Base-by-base conservation (phyloP, 2,888 invertebrate genomes). In the Scrobipalpa costella region DNA sequence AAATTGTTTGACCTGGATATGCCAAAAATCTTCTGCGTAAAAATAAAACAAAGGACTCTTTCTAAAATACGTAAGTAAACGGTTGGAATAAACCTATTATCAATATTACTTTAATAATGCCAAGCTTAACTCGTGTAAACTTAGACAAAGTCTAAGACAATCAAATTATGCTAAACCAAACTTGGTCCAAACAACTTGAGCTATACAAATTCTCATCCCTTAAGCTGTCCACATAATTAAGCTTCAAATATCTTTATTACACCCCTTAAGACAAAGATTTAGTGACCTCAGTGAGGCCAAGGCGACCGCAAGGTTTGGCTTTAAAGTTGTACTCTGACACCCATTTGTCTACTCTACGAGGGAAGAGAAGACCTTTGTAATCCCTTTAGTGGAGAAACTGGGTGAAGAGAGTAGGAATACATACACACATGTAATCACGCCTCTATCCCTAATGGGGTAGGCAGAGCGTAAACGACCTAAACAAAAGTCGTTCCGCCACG, bases 291-390 rank as follows among this genome's bases (percentile, higher is more conserved):
- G 63, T 33, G n/a, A 34, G 63, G 63, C 44, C 57, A 57, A 44
- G 36, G 55, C 27, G 21, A 66, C 66, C 68, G 47, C 68, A 65
- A 62, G 58, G 57, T 59, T 50, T 66, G 63, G 64, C 68, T 64
- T 64, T 64, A 68, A 67, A 66, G 55, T 65, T 63, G 8, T 36
- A 44, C 62, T 57, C 62, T 64, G 67, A 65, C 67, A 66, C 55
- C 63, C 67, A 68, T 68, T 67, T 66, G 68, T 68, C 68, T 65
- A 61, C 60, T 62, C 59, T 49, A 61, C 57, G 63, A 61, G 38
- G 66, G 57, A 62, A 65, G 62, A 64, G 50, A 63, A 55, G 65
- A 64, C 38, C 64, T 59, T 21, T 40, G 52, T 65, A 63, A 67
- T 63, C 63, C 57, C 36, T 60, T 62, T 38, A 6, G 40, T 11